Evolutionary conservation across 1,140 invertebrate species (phyloP).

Genomic region (Tetragnatha versicolor): DNA sequence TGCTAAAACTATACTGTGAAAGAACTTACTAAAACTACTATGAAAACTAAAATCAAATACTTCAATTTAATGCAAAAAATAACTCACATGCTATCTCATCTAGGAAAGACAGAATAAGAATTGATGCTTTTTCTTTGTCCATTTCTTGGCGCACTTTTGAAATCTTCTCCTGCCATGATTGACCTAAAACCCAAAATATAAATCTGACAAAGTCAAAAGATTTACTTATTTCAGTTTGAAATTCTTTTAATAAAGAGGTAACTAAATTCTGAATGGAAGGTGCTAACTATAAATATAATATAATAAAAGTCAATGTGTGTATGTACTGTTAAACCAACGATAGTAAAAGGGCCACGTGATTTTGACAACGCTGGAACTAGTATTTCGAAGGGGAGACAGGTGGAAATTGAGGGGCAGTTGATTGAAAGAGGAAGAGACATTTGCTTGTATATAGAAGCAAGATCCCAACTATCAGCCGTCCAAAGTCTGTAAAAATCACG

Average conservation of each 20-base stretch:
- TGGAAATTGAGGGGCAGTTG: no score
- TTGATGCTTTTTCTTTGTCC: constrained; percentile 72
- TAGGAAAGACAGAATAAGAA: constrained; percentile 82
- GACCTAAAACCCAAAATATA: constrained; percentile 57
- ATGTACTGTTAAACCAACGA: no score
- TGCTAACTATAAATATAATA: not conserved
- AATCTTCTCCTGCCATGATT: constrained; percentile 73
- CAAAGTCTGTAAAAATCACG: no score
- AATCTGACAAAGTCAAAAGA: not conserved
- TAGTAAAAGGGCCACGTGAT: no score
- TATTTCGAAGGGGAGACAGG: no score
- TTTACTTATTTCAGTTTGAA: not conserved
- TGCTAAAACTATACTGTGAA: not conserved
- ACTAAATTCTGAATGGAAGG: not conserved
- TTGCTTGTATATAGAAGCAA: no score
- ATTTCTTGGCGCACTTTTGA: constrained; percentile 74
- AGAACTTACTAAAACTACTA: not conserved
- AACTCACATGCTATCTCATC: constrained; percentile 88
- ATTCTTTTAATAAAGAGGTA: not conserved
- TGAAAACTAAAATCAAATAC: not conserved
- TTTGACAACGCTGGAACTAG: no score
- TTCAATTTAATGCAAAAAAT: not conserved
- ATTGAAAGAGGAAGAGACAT: no score
- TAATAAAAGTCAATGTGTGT: no score
- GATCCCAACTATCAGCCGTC: not conserved